These are phyloP conservation scores for Ephialtes manifestator DNA, from an alignment of 2,888 invertebrate genomes.

Conservation along the genomic window DNA sequence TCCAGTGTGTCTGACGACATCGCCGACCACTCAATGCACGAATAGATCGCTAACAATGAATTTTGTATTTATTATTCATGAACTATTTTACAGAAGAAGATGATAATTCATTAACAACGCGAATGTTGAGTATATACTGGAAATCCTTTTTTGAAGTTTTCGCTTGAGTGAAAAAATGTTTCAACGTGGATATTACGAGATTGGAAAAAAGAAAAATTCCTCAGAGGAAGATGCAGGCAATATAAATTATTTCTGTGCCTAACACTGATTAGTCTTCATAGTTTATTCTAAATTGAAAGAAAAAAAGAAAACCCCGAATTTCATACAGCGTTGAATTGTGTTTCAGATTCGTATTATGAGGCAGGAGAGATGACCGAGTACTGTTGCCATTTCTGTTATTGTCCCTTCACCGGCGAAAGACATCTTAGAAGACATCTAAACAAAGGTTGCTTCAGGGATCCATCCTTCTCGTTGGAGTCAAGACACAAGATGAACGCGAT, in stretches of 20 bases:
- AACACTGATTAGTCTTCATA: not conserved
- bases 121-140: no score
- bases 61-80: no score
- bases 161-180: no score
- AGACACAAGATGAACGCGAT: constrained; percentile 60
- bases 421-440: constrained; percentile 67
- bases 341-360: not conserved
- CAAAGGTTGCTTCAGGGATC: constrained; percentile 75
- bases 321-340: constrained; percentile 2
- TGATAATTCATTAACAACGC: no score
- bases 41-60: no score
- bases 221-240: no score
- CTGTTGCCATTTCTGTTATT: constrained; percentile 5
- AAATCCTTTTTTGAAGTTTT: no score
- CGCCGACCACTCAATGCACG: no score
- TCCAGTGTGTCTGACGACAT: no score
- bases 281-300: not conserved
- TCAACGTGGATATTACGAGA: no score
- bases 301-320: not conserved
- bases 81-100: no score
- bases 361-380: not conserved
- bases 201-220: no score
- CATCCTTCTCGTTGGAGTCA: constrained; percentile 67
- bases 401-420: not conserved
- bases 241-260: not conserved